These are phyloP conservation scores for Thamnophis elegans DNA, from an alignment of 2,797 vertebrate species.

Conservation along the genomic window DNA sequence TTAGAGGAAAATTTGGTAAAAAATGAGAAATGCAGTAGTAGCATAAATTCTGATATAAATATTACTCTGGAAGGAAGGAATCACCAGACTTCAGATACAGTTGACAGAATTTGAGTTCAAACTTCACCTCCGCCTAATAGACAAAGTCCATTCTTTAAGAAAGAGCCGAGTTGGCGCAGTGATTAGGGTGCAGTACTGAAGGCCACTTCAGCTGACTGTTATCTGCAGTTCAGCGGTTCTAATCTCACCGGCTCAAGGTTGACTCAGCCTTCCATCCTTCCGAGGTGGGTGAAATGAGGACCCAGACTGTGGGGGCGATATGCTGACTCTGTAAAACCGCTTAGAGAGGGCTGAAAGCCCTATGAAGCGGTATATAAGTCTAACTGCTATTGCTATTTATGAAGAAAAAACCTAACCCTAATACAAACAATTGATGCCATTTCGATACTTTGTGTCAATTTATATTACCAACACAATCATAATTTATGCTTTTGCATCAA, in stretches of 20 bases:
- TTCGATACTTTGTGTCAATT: not conserved
- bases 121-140: not conserved
- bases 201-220: too few species aligned
- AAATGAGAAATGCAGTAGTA: not conserved
- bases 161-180: too few species aligned
- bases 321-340: too few species aligned
- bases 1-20: not conserved
- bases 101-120: not conserved
- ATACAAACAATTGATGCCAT: not conserved
- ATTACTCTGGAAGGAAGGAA: not conserved
- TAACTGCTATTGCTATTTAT: too few species aligned
- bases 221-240: too few species aligned
- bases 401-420: not conserved
- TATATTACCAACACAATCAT: not conserved
- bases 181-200: too few species aligned
- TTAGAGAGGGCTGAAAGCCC: too few species aligned
- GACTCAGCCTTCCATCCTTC: too few species aligned
- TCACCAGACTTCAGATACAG: not conserved
- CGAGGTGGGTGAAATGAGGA: too few species aligned
- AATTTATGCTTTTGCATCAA: not conserved
- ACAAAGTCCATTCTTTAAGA: not conserved
- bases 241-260: too few species aligned
- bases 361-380: too few species aligned
- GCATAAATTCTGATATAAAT: not conserved
- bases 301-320: too few species aligned